Evolutionary conservation across 2,113 vertebrate genomes (phyloP).

Genomic region (Corythoichthys haematopterus): DNA sequence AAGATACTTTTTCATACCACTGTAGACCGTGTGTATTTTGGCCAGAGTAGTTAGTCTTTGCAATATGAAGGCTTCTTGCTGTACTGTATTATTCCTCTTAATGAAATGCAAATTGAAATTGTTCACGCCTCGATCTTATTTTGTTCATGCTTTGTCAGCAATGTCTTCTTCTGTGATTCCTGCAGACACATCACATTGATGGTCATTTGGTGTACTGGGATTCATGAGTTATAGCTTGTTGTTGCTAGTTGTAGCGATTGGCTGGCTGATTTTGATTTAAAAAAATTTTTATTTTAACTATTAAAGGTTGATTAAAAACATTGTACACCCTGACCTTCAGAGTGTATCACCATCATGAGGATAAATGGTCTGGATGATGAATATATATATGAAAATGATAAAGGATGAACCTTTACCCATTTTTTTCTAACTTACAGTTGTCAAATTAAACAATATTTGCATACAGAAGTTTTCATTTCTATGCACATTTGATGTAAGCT

Average conservation of each 20-base stretch:
- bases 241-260: background rate
- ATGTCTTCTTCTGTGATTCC: background rate
- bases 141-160: slow-evolving; percentile 6
- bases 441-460: too few relatives aligned
- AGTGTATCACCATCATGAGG: too few relatives aligned
- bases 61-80: background rate
- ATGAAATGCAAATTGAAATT: slow-evolving; percentile 4
- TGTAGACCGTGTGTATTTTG: slow-evolving; percentile 3
- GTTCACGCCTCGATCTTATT: background rate
- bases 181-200: slow-evolving; percentile 4
- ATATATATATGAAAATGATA: too few relatives aligned
- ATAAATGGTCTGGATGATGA: too few relatives aligned
- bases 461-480: background rate
- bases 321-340: too few relatives aligned
- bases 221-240: too few relatives aligned
- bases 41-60: background rate
- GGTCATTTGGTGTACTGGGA: background rate
- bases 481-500: background rate
- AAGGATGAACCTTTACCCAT: too few relatives aligned
- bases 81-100: background rate
- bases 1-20: too few relatives aligned
- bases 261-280: background rate
- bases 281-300: background rate
- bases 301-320: too few relatives aligned
- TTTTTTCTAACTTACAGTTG: too few relatives aligned